These are phyloP conservation scores for Megamerina dolium DNA, from an alignment of 2,888 invertebrate species.

Conservation along the genomic window DNA sequence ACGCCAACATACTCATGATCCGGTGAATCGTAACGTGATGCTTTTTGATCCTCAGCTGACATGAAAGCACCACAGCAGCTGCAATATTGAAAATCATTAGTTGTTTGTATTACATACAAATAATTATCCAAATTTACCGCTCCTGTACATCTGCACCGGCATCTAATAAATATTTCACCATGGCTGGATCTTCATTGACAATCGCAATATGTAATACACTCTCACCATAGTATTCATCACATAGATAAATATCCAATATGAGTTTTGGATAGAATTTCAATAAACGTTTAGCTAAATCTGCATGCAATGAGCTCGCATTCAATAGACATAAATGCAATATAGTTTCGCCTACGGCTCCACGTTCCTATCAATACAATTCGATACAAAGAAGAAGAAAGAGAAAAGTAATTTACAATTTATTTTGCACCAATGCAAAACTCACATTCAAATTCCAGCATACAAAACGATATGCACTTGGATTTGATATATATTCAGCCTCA, in stretches of 20 bases:
- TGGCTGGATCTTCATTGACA: conserved; percentile 95
- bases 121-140: conserved; percentile 36
- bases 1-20: conserved; percentile 91
- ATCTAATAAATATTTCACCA: conserved; percentile 92
- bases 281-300: conserved; percentile 87
- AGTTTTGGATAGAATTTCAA: conserved; percentile 89
- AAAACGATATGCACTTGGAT: conserved; percentile 70
- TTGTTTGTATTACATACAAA: not conserved
- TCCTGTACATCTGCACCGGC: conserved; percentile 88
- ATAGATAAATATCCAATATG: conserved; percentile 92
- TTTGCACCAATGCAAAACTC: conserved; percentile 17
- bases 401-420: not conserved
- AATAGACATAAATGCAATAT: conserved; percentile 89
- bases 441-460: conserved; percentile 86
- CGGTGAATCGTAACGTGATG: conserved; percentile 74
- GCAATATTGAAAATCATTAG: not conserved
- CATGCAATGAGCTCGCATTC: conserved; percentile 84
- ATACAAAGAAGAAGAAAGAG: not conserved
- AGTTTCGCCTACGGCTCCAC: conserved; percentile 95
- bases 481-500: conserved; percentile 57
- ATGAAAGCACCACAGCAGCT: conserved; percentile 95
- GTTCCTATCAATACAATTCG: conserved; percentile 55
- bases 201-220: conserved; percentile 95
- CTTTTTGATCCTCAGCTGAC: conserved; percentile 96
- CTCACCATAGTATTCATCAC: conserved; percentile 97